phyloP scores from a whole-genome alignment of 2,113 vertebrate species.

The Columba janthina region DNA sequence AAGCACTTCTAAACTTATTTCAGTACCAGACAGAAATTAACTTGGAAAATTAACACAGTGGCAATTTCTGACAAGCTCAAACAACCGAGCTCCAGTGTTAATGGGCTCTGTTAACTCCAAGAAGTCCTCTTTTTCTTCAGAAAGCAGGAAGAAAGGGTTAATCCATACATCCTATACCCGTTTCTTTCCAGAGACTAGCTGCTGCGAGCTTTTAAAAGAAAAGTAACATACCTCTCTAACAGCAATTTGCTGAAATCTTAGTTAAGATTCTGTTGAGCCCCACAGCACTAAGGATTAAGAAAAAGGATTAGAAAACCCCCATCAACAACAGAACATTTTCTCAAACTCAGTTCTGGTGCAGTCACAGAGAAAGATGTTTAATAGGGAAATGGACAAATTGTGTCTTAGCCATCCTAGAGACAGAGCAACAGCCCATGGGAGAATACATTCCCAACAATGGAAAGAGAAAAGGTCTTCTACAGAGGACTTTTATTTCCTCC shows the following conservation, averaged over 20 bases:
- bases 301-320: neutral
- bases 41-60: neutral
- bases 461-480: neutral
- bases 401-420: neutral
- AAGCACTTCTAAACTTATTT: neutral
- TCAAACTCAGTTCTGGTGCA: neutral
- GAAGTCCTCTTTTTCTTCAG: neutral
- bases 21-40: neutral
- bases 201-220: neutral
- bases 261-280: neutral
- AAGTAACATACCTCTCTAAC: neutral
- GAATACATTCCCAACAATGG: neutral
- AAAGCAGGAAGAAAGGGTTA: neutral
- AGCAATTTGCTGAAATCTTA: neutral
- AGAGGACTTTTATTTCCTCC: neutral
- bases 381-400: neutral
- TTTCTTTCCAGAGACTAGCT: neutral
- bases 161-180: neutral
- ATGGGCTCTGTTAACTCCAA: neutral
- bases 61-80: neutral
- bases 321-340: neutral
- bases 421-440: neutral
- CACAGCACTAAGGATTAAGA: neutral
- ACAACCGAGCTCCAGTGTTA: neutral
- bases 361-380: neutral